Percentiles rank a stretch among this genome's conserved stretches.
Conservation (phyloP, 2,113 vertebrate genomes). For the Alligator mississippiensis region DNA sequence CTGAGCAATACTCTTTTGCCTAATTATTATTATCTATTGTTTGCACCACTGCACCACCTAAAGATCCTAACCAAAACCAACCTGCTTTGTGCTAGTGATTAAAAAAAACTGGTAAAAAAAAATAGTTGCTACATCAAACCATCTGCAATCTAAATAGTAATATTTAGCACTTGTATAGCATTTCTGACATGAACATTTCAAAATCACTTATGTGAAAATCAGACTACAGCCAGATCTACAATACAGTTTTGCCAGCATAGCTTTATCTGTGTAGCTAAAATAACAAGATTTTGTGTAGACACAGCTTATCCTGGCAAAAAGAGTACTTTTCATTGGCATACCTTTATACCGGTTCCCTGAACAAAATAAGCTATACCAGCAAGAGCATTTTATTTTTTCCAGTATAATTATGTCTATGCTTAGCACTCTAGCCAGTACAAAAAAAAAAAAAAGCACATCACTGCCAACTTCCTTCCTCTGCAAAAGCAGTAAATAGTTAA, state of each 20-base stretch:
- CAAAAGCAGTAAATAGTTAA: no score
- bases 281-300: not conserved
- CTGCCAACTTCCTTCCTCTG: not conserved
- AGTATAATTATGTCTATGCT: not conserved
- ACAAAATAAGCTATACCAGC: not conserved
- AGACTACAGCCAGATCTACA: not conserved
- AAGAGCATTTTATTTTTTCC: not conserved
- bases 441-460: not conserved
- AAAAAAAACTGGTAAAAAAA: fast-evolving
- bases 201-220: not conserved
- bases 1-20: not conserved
- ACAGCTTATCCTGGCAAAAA: not conserved
- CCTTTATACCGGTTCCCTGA: not conserved
- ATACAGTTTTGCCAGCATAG: not conserved
- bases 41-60: not conserved
- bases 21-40: not conserved
- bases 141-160: not conserved
- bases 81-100: not conserved
- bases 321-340: not conserved
- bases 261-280: not conserved
- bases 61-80: fast-evolving
- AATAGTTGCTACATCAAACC: not conserved
- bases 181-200: not conserved
- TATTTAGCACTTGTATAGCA: not conserved
- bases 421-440: not conserved